Conservation (phyloP, 2,888 invertebrate genomes). For the Ametastegia equiseti region DNA sequence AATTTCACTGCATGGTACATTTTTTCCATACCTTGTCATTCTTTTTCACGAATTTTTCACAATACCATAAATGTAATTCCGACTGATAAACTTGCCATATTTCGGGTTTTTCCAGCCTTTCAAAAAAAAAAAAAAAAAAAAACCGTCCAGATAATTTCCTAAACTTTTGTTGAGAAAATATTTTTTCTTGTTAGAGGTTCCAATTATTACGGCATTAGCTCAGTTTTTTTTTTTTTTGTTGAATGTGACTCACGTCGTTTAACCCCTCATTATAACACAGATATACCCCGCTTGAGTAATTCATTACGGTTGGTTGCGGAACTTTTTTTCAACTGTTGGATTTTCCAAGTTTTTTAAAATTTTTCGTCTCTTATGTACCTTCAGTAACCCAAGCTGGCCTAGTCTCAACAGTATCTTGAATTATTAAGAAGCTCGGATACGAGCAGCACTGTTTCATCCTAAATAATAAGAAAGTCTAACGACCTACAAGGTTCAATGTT, state of each 20-base stretch:
- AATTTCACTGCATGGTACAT: too few species aligned
- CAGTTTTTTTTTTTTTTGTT: not conserved
- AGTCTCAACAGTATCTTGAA: too few species aligned
- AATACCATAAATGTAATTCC: not conserved
- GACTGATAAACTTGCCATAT: not conserved
- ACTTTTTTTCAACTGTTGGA: not conserved
- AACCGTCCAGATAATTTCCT: too few species aligned
- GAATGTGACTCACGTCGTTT: conserved; percentile 12
- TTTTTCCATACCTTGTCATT: too few species aligned
- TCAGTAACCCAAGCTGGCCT: too few species aligned
- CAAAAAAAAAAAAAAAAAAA: not conserved
- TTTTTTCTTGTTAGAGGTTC: not conserved
- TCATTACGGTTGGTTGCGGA: not conserved
- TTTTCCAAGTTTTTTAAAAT: not conserved
- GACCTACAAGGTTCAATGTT: not conserved
- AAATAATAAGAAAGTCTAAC: conserved; percentile 18
- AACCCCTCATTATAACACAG: conserved; percentile 6
- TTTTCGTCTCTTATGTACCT: not conserved
- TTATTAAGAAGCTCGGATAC: not conserved
- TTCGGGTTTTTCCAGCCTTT: not conserved
- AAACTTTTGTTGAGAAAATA: not conserved
- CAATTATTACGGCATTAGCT: conserved; percentile 11
- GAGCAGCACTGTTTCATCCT: conserved; percentile 1
- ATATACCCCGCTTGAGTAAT: conserved; percentile 1
- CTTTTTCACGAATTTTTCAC: too few species aligned